These are phyloP conservation scores for Drosophila kurseongensis DNA, from an alignment of 1,140 invertebrate species.

Conservation along the genomic window DNA sequence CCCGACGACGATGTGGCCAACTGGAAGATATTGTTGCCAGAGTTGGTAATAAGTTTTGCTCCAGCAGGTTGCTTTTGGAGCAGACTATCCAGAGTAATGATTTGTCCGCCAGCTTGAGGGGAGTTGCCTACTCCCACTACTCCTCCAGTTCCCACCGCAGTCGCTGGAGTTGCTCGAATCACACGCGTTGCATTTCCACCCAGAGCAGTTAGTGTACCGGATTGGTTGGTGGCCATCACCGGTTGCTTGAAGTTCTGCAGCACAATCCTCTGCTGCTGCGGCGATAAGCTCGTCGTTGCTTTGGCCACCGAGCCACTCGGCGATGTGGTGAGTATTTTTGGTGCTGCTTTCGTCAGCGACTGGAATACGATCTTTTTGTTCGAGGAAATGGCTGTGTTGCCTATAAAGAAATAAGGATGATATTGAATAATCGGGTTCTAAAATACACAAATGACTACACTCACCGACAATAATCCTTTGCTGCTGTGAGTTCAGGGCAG, in stretches of 20 bases:
- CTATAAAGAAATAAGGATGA: slow-evolving; percentile 12
- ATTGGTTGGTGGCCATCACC: slow-evolving; percentile 1
- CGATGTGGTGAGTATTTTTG: slow-evolving; percentile 71
- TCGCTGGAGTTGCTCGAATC: slow-evolving; percentile 46
- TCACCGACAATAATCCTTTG: slow-evolving; percentile 75
- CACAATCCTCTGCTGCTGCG: slow-evolving; percentile 84
- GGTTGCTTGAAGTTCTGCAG: slow-evolving; percentile 84
- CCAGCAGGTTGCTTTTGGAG: slow-evolving; percentile 85
- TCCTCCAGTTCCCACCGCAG: slow-evolving; percentile 14
- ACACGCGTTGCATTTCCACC: slow-evolving; percentile 40
- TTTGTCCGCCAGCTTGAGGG: slow-evolving; percentile 85
- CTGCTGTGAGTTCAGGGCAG: slow-evolving; percentile 44
- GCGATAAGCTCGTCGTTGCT: slow-evolving; percentile 22
- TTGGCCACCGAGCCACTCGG: slow-evolving; percentile 16
- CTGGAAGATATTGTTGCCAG: slow-evolving; percentile 60
- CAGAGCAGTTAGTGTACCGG: slow-evolving; percentile 2
- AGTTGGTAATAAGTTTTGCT: slow-evolving; percentile 28
- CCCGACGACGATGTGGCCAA: slow-evolving; percentile 43
- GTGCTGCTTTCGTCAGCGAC: slow-evolving; percentile 51
- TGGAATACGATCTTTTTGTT: slow-evolving; percentile 79
- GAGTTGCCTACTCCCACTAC: slow-evolving; percentile 13
- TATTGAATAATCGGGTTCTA: neutral
- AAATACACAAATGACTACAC: slow-evolving; percentile 1
- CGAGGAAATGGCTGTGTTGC: slow-evolving; percentile 74
- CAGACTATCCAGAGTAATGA: slow-evolving; percentile 89